Conservation (phyloP, 2,888 invertebrate species). For the Halictus quadricinctus region DNA sequence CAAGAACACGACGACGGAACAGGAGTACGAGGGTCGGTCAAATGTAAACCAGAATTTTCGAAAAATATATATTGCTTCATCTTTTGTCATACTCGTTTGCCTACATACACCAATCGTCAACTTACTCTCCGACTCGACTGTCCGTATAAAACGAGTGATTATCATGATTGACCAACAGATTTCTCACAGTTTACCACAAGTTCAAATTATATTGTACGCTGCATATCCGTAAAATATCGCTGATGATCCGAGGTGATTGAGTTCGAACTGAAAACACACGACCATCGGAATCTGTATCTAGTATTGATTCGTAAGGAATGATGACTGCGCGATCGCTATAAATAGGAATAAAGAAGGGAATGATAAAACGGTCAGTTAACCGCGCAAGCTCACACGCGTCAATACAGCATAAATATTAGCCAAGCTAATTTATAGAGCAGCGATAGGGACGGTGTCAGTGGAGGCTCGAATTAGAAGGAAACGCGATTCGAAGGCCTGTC, state of each 20-base stretch:
- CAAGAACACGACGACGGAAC: background rate
- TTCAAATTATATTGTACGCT: background rate
- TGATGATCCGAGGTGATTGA: background rate
- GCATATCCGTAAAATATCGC: background rate
- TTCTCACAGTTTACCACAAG: too few species aligned
- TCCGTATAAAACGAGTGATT: too few species aligned
- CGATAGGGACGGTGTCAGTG: conserved; percentile 31
- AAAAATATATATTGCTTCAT: background rate
- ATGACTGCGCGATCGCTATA: background rate
- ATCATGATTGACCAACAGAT: background rate
- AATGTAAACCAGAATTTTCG: background rate
- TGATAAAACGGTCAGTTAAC: background rate
- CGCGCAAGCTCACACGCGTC: background rate
- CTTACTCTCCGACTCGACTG: too few species aligned
- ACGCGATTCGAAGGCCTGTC: conserved; percentile 64
- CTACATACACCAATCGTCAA: too few species aligned
- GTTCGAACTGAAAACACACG: background rate
- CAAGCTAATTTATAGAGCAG: conserved; percentile 37
- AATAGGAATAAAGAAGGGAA: conserved; percentile 9
- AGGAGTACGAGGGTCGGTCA: too few species aligned
- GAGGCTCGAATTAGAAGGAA: conserved; percentile 49
- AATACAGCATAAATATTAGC: conserved; percentile 20
- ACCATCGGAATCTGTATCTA: background rate
- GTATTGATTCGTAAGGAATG: background rate
- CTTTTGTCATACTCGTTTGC: too few species aligned